Base-by-base conservation (phyloP, 2,797 vertebrate genomes). In the Melanotaenia nigrans region DNA sequence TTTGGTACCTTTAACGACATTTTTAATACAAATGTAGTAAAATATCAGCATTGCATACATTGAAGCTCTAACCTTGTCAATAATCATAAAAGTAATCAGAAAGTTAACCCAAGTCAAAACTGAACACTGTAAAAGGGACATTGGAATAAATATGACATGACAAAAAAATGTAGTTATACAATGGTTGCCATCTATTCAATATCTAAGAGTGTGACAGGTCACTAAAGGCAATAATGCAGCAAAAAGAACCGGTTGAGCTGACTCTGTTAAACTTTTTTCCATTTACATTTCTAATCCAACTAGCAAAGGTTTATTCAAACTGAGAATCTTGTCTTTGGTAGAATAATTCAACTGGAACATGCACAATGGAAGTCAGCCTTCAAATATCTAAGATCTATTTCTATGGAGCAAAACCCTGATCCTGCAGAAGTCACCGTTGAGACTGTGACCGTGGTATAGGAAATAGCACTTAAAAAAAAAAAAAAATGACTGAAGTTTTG, bases 391-490 rank as follows among this genome's bases (percentile, higher is more conserved):
- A 45, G 18, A 45, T 45, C 16, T 45, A 45, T 6, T 16, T 45
- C 18, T 20, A 8, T 20, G 42, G 18, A 20, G 42, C 42, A 45
- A 45, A 45, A 45, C 42, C 42, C 5, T 20, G 42, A 45, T 20
- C 16, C 18, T 45, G 16, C 42, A 45, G 16, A 6, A 45, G 4
- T 45, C 18, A 45, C 18, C 42, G 7, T 45, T 45, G 16, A 42
- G 16, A 18, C 40, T 18, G 16, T 42, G 18, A 45, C 16, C 42
- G 5, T 20, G 5, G 18, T 20, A 1, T 7, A 1, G 42, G 18
- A 45, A 45, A 45, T 2, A 45, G 42, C 18, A 65, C 28, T 45
- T 57, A 67, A 67, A 45, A 28, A 22, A 54, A 22, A 54, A 25
- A 28, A 28, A 16, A 5, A 65, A 38, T 4, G 14, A 42, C n/a